Conservation (phyloP, 2,888 invertebrate species). For the Alviniconcha strummeri region DNA sequence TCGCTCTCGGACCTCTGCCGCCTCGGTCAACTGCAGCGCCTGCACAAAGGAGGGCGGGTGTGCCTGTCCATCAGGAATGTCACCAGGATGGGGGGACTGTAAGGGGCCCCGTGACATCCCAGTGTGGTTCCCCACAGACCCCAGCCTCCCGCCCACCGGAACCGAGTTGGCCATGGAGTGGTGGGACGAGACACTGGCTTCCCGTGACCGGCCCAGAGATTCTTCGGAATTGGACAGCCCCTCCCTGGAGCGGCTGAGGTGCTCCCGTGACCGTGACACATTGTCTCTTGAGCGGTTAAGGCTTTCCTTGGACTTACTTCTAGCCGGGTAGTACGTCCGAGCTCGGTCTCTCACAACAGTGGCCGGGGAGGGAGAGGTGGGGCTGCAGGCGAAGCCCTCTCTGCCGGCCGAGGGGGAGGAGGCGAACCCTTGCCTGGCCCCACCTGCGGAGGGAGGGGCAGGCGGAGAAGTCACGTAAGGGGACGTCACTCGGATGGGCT, state of each 20-base stretch:
- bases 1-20: slow-evolving; percentile 54
- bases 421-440: slow-evolving; percentile 8
- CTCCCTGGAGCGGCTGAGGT: slow-evolving; percentile 32
- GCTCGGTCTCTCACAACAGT: slow-evolving; percentile 39
- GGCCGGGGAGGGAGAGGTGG: slow-evolving; percentile 24
- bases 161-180: slow-evolving; percentile 6
- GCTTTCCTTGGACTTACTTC: slow-evolving; percentile 25
- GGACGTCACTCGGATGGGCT: slow-evolving; percentile 31
- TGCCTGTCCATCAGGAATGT: slow-evolving; percentile 37
- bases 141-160: not conserved
- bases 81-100: slow-evolving; percentile 31
- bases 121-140: slow-evolving; percentile 12
- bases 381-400: slow-evolving; percentile 11
- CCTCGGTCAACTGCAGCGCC: slow-evolving; percentile 72
- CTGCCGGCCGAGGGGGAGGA: slow-evolving; percentile 35
- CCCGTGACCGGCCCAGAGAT: slow-evolving; percentile 29
- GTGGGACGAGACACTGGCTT: slow-evolving; percentile 28
- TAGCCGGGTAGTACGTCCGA: slow-evolving; percentile 37
- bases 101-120: slow-evolving; percentile 20
- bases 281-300: slow-evolving; percentile 39
- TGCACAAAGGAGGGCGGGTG: slow-evolving; percentile 73
- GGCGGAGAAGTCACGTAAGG: slow-evolving; percentile 1
- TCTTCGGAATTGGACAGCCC: slow-evolving; percentile 33
- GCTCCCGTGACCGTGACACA: slow-evolving; percentile 35
- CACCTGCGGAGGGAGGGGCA: slow-evolving; percentile 15